Evolutionary conservation across 2,113 vertebrate species (phyloP).

Genomic region (Scytalopus superciliaris): DNA sequence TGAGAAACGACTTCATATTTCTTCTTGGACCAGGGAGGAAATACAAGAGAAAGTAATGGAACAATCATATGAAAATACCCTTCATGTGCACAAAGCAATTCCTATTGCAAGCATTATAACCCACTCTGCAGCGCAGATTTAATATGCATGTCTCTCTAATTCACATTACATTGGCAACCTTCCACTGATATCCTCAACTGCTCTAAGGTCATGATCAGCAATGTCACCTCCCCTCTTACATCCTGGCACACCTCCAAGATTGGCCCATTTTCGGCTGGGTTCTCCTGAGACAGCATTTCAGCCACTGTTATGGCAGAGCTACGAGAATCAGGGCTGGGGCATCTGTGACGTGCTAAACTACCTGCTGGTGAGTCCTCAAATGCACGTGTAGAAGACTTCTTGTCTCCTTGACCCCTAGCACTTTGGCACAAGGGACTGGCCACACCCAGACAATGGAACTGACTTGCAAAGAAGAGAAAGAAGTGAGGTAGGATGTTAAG

Average conservation of each 20-base stretch:
- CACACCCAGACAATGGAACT: not conserved
- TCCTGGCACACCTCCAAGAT: not conserved
- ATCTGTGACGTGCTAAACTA: not conserved
- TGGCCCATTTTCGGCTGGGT: not conserved
- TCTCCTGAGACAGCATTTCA: not conserved
- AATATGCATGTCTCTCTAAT: not conserved
- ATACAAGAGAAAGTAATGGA: not conserved
- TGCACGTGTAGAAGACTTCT: rapidly evolving
- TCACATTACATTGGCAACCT: not conserved
- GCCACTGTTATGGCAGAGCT: not conserved
- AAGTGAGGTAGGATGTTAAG: not conserved
- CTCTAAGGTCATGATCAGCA: not conserved
- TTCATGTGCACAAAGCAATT: not conserved
- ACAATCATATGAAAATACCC: not conserved
- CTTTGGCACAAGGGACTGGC: not conserved
- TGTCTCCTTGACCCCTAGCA: not conserved
- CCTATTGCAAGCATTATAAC: not conserved
- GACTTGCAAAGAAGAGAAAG: not conserved
- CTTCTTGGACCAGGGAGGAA: not conserved
- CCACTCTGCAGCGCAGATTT: not conserved
- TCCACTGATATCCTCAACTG: not conserved
- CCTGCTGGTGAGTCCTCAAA: not conserved
- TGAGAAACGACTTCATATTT: not conserved
- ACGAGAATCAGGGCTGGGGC: not conserved
- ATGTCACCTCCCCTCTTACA: not conserved